Evolutionary conservation across 2,113 vertebrate species (phyloP), one percentile per base, ranked within the genome.

Genomic region (Elgaria multicarinata): DNA sequence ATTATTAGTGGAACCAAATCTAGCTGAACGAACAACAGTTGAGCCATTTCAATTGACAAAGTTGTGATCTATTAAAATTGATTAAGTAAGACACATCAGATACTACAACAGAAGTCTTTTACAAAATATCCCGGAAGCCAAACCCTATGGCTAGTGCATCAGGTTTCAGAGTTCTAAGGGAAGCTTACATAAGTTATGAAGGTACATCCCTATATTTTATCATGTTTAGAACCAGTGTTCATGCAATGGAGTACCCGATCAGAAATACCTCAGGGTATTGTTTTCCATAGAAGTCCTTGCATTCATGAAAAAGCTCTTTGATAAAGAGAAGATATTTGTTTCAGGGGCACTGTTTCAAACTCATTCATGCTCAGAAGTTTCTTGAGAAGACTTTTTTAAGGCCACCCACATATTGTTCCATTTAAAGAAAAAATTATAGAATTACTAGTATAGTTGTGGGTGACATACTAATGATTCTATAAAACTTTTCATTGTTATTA

Each of bases 391-490:
- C 95, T 96, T 93, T 93, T 92, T 94, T 89, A 62, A 96, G 97
- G 93, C 95, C 97, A 96, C 96, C 95, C 94, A 96, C 92, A 96
- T 95, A 95, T 97, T 97, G 96, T 95, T 96, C 97, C 16, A 97
- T 98, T 97, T 96, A 95, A 96, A 97, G 94, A 97, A 93, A 95
- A 94, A 97, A 98, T 97, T 96, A 95, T 96, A 93, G 96, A 97
- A 93, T n/a, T n/a, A n/a, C n/a, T 97, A 96, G 96, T 96, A 95
- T 95, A 95, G 94, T 92, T 96, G 96, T 95, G 96, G 95, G 97
- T 96, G 96, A 93, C 97, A 95, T 95, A 97, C 92, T 95, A n/a
- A n/a, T n/a, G n/a, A n/a, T n/a, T n/a, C n/a, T 97, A 94, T 97
- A 96, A 98, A 97, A 97, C 96, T 92, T 93, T 93, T 93, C 96